Evolutionary conservation across 2,888 invertebrate genomes (phyloP), one percentile per base, ranked within the genome.

Genomic region (Diarsia mendica): DNA sequence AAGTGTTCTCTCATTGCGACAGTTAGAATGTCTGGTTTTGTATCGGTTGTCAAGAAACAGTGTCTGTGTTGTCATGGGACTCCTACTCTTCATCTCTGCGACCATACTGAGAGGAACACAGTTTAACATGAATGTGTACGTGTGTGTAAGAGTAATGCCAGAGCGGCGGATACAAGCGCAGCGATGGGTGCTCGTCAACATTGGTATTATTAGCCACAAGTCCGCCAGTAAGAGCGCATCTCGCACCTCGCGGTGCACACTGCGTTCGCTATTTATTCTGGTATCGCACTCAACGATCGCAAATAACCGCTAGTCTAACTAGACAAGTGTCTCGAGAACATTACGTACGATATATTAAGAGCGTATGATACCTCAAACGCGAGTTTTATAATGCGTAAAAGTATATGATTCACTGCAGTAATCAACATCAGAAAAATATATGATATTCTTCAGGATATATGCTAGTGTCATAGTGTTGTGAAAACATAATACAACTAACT

Each of bases 151-250:
- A 2, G 33, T 39, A n/a, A n/a, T 23, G n/a, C 48, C 39, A 9
- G 60, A 9, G 60, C 66, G 48, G 55, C 51, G 18, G 44, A 46
- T 20, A 49, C 58, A 46, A 48, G 46, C 28, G 49, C 48, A 28
- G 23, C 49, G 53, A 77, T 48, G 23, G 33, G 79, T 60, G 67
- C 55, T 48, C 67, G 33, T 64, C 44, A 55, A 53, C 71, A 48
- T 48, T 4, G 11, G 13, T 82, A 82, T 78, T 70, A 78, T 60
- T 65, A 83, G 72, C 51, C 33, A 18, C 28, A 28, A 28, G 8
- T 28, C 58, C 18, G 23, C 51, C 28, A 46, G 60, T 1, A 51
- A 20, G 46, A 39, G 67, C 44, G 48, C 48, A 20, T n/a, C 49
- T 8, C 44, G 49, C 53, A n/a, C 51, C 11, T 51, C 53, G 18